phyloP scores from a whole-genome alignment of 2,888 invertebrate species.

The Brenthis hecate region DNA sequence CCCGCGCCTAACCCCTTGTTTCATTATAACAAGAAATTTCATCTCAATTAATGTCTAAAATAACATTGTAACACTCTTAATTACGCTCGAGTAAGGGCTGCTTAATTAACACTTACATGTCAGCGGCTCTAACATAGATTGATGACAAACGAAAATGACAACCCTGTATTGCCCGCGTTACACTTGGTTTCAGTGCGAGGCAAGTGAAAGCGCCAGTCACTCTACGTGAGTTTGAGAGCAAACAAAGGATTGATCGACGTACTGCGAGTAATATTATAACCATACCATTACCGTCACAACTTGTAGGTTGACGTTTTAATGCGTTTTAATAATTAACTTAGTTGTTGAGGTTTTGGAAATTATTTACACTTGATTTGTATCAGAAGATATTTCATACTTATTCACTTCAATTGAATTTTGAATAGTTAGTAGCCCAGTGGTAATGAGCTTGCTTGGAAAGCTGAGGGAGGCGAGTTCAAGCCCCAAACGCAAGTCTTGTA shows the following conservation, averaged over 20 bases:
- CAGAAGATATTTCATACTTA: too few species aligned
- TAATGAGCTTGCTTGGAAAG: too few species aligned
- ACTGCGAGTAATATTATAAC: constrained; percentile 56
- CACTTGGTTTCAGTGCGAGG: constrained; percentile 62
- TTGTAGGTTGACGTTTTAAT: constrained; percentile 62
- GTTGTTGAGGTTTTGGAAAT: neutral
- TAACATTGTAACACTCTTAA: constrained; percentile 82
- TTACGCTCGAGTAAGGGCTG: constrained; percentile 80
- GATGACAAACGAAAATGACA: constrained; percentile 82
- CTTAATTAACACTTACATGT: constrained; percentile 83
- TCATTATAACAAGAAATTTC: constrained; percentile 79
- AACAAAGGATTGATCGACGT: constrained; percentile 69
- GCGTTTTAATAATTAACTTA: constrained; percentile 73
- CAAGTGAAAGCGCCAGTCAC: constrained; percentile 74
- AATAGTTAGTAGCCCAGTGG: too few species aligned
- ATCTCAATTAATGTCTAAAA: constrained; percentile 82
- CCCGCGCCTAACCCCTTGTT: constrained; percentile 49
- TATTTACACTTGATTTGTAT: too few species aligned
- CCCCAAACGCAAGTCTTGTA: too few species aligned
- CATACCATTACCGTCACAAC: constrained; percentile 60
- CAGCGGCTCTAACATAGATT: constrained; percentile 80
- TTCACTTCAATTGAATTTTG: too few species aligned
- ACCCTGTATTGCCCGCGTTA: constrained; percentile 67
- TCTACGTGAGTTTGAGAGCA: constrained; percentile 58
- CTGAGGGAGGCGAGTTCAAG: too few species aligned